Evolutionary conservation across 2,797 vertebrate genomes (phyloP).

Genomic region (Scomberomorus guttatus): DNA sequence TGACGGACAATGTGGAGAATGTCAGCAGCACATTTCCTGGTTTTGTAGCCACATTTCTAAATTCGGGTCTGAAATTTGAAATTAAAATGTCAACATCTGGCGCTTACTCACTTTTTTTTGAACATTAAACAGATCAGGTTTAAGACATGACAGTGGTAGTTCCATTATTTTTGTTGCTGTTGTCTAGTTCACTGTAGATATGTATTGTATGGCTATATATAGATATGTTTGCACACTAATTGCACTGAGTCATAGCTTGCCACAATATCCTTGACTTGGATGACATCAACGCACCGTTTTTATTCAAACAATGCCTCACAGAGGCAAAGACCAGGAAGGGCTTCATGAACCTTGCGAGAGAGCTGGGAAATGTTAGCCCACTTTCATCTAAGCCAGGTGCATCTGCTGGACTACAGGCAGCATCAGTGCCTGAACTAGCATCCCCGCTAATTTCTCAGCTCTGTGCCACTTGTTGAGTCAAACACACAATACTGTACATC

Average conservation of each 20-base stretch:
- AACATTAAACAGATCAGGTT: background rate
- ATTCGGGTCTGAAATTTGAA: background rate
- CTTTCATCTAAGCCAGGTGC: slow-evolving; percentile 10
- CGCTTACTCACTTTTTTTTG: background rate
- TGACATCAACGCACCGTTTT: slow-evolving; percentile 50
- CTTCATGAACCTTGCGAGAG: slow-evolving; percentile 4
- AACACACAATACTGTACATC: background rate
- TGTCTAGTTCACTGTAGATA: slow-evolving; percentile 25
- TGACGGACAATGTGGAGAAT: background rate
- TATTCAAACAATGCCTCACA: slow-evolving; percentile 35
- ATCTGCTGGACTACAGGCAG: background rate
- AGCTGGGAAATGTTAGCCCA: background rate
- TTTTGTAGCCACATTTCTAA: background rate
- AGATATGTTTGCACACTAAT: slow-evolving; percentile 28
- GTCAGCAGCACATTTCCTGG: background rate
- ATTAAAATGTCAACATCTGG: background rate
- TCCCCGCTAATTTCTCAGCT: background rate
- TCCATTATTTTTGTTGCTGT: slow-evolving; percentile 4
- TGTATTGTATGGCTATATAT: slow-evolving; percentile 22
- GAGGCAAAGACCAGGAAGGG: slow-evolving; percentile 8
- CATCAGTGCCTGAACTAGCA: background rate
- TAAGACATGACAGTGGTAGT: background rate
- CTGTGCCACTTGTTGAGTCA: background rate
- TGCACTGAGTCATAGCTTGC: slow-evolving; percentile 41
- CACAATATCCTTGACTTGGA: slow-evolving; percentile 42